Evolutionary conservation across 2,888 invertebrate genomes (phyloP).

Genomic region (Caenorhabditis sp.): DNA sequence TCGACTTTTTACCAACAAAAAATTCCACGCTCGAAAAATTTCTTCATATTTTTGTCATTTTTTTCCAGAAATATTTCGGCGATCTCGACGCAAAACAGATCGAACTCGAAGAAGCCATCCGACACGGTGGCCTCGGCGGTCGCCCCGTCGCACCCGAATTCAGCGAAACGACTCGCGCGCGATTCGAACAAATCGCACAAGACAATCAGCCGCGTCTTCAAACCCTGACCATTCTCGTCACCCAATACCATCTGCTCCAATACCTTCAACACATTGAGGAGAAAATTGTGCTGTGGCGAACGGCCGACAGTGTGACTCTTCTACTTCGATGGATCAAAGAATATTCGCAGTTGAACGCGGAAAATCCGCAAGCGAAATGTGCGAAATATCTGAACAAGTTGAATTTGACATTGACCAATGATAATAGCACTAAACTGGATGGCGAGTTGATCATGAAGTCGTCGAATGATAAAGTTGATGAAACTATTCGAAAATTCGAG

Average conservation of each 20-base stretch:
- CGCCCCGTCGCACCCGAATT: conserved; percentile 55
- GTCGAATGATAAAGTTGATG: conserved; percentile 26
- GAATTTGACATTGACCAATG: conserved; percentile 21
- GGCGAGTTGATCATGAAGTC: conserved; percentile 38
- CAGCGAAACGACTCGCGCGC: conserved; percentile 53
- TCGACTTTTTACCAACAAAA: too few relatives aligned
- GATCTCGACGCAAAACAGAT: conserved; percentile 38
- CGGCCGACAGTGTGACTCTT: conserved; percentile 58
- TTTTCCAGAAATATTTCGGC: conserved; percentile 54
- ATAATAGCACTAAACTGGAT: conserved; percentile 43
- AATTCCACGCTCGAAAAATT: too few relatives aligned
- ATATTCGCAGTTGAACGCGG: conserved; percentile 54
- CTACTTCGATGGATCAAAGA: conserved; percentile 64
- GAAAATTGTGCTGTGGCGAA: conserved; percentile 58
- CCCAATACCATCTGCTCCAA: conserved; percentile 58
- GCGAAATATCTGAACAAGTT: conserved; percentile 46
- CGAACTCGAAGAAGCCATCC: conserved; percentile 40
- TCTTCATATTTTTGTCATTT: too few relatives aligned
- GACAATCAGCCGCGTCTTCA: conserved; percentile 57
- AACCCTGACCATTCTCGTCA: conserved; percentile 55
- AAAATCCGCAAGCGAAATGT: conserved; percentile 56
- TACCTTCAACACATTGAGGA: conserved; percentile 61
- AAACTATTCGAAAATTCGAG: conserved; percentile 42
- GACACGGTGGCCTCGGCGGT: conserved; percentile 53
- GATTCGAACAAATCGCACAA: conserved; percentile 56